phyloP scores from a whole-genome alignment of 2,797 vertebrate species.

The Hypotaenidia okinawae region DNA sequence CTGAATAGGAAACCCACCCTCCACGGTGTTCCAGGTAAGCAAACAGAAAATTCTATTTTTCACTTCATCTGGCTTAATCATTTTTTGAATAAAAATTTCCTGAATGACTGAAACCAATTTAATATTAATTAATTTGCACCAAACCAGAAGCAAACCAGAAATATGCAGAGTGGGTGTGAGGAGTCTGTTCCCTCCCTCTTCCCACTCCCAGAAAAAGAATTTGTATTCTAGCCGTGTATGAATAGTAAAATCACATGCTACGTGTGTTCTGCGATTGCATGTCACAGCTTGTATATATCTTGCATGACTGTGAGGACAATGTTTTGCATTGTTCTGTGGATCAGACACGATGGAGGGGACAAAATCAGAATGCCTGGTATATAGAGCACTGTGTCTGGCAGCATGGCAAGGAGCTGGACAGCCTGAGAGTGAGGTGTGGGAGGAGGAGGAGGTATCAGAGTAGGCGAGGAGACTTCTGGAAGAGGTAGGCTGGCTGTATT shows the following conservation, averaged over 20 bases:
- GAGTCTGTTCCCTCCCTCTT: neutral
- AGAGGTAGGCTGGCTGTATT: neutral
- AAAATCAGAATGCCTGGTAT: neutral
- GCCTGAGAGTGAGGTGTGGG: neutral
- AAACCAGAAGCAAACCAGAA: neutral
- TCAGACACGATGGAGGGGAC: neutral
- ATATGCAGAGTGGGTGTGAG: neutral
- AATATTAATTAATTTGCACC: neutral
- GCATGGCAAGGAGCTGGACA: neutral
- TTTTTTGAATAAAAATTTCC: neutral
- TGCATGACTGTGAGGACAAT: neutral
- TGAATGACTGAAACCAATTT: neutral
- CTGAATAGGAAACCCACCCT: slow-evolving; percentile 48
- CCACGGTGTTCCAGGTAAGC: slow-evolving; percentile 75
- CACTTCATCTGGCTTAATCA: neutral
- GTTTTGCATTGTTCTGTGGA: neutral
- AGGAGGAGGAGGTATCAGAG: neutral
- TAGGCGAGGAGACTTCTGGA: neutral
- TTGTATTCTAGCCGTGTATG: neutral
- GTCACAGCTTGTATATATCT: neutral
- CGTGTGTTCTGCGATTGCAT: too few relatives aligned
- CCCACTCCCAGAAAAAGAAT: neutral
- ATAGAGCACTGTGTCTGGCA: neutral
- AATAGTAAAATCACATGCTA: neutral
- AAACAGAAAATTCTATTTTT: neutral